Base-by-base conservation (phyloP, 35 echinoderm and acorn worm genomes). In the Ptychodera flava region DNA sequence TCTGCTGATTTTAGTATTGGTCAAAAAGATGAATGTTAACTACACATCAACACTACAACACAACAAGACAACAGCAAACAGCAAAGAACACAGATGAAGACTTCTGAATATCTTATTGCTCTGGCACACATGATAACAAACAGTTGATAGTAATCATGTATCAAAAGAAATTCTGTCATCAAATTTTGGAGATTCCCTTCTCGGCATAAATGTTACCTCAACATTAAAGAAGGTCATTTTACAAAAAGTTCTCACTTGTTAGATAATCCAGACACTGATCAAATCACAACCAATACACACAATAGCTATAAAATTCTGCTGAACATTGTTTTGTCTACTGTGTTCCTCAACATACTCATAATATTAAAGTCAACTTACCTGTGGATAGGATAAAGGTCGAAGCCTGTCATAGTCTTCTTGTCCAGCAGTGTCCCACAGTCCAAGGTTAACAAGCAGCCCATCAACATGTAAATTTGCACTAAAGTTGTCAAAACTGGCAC, bases 341-440 rank as follows among this genome's bases (percentile, higher is more conserved):
- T 31, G 83, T 35, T 6, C 83, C 34, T 35, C 33, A 85, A 2
- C 22, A 83, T 32, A 30, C 29, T 32, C 28, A 28, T 32, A 34
- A 28, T 1, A 30, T 1, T 30, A 0, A n/a, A n/a, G n/a, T n/a
- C n/a, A 31, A 37, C 81, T 82, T 82, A 97, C 94, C 91, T 97
- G 94, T 88, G 94, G 94, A 85, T 97, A 97, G 38, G 94, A 97
- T 28, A 97, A 83, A 78, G 36, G n/a, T n/a, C n/a, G n/a, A n/a
- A n/a, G n/a, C n/a, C n/a, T n/a, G n/a, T n/a, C n/a, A n/a, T n/a
- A n/a, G 94, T n/a, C n/a, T n/a, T n/a, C n/a, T n/a, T n/a, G n/a
- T n/a, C n/a, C n/a, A n/a, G n/a, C n/a, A n/a, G n/a, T 97, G 80
- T 97, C 94, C 94, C 94, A 97, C 76, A 97, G 83, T 52, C 91